phyloP scores from a whole-genome alignment of 2,797 vertebrate genomes.

The Thamnophis elegans region DNA sequence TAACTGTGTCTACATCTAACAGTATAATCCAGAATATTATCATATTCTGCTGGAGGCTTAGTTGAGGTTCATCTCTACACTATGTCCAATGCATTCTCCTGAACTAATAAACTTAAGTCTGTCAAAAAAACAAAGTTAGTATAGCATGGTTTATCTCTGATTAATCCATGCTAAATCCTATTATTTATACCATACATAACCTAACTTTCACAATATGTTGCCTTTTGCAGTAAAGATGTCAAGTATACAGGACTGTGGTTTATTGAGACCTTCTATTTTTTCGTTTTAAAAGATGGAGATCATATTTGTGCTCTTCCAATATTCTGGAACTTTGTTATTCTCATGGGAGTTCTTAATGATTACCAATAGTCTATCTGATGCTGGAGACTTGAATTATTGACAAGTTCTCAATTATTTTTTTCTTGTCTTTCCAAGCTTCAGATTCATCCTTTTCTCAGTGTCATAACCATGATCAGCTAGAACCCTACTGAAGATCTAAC shows the following conservation, averaged over 20 bases:
- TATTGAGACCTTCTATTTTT: not conserved
- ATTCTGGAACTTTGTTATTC: not conserved
- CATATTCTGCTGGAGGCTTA: not conserved
- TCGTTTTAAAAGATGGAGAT: not conserved
- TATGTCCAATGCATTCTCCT: not conserved
- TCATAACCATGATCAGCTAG: not conserved
- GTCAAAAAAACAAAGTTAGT: not conserved
- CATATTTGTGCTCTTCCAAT: not conserved
- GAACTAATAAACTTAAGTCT: not conserved
- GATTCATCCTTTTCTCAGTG: not conserved
- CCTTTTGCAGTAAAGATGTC: not conserved
- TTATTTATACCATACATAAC: not conserved
- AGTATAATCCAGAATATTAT: not conserved
- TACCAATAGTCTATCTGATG: not conserved
- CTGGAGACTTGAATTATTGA: not conserved
- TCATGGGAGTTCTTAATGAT: not conserved
- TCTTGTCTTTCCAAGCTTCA: not conserved
- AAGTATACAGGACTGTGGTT: not conserved
- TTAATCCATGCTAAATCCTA: not conserved
- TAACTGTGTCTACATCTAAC: not conserved
- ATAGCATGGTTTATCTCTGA: not conserved
- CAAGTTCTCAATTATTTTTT: not conserved
- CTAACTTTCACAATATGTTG: not conserved
- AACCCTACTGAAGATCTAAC: not conserved
- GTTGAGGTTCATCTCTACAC: not conserved